These are phyloP conservation scores for Drosophila kohkoa DNA, from an alignment of 1,140 invertebrate genomes.

Conservation along the genomic window DNA sequence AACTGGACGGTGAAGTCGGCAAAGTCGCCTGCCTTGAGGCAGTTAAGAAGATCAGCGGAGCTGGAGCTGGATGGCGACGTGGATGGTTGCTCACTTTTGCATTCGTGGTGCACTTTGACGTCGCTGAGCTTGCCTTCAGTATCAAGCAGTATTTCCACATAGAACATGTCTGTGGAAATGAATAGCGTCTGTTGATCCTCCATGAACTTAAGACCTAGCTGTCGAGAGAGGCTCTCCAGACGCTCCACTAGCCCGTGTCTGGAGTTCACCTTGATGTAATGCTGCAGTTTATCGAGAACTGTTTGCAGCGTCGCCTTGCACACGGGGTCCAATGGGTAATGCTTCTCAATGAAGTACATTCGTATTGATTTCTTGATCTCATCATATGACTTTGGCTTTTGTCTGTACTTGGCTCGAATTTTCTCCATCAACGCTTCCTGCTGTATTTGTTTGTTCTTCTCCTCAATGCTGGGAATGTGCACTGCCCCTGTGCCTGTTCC, in stretches of 20 bases:
- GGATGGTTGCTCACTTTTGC: conserved; percentile 87
- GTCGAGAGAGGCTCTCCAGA: conserved; percentile 94
- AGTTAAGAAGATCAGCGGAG: conserved; percentile 86
- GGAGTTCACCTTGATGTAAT: conserved; percentile 96
- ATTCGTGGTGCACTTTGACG: conserved; percentile 89
- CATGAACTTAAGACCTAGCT: conserved; percentile 88
- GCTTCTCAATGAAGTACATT: conserved; percentile 91
- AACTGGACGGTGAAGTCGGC: conserved; percentile 96
- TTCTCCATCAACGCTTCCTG: conserved; percentile 76
- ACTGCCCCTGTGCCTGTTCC: neutral
- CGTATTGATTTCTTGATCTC: conserved; percentile 94
- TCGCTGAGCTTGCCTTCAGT: conserved; percentile 93
- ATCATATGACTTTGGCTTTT: conserved; percentile 90
- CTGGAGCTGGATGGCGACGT: conserved; percentile 84
- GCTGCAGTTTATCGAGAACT: conserved; percentile 96
- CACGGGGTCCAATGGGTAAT: conserved; percentile 94
- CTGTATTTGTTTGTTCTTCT: conserved; percentile 69
- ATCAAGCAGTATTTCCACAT: conserved; percentile 95
- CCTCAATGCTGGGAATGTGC: conserved; percentile 56
- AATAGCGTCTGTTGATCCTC: conserved; percentile 87
- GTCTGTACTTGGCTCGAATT: conserved; percentile 63
- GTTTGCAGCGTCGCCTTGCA: conserved; percentile 94
- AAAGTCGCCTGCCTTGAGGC: conserved; percentile 93
- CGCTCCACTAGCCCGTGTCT: conserved; percentile 96
- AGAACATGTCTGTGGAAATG: conserved; percentile 98